Conservation (phyloP, 2,888 invertebrate species). For the Drosophila diplacantha region DNA sequence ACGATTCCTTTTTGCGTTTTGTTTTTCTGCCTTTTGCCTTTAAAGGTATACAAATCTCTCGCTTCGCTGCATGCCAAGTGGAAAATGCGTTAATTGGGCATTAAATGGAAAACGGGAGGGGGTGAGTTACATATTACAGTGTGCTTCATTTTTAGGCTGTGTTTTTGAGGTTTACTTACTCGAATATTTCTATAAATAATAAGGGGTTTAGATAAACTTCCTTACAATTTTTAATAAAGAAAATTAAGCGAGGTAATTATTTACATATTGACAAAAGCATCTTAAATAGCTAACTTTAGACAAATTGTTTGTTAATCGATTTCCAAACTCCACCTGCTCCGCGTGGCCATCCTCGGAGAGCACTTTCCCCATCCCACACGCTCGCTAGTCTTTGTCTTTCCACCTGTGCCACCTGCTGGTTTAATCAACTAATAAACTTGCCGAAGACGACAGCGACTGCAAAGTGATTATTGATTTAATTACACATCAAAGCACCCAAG, state of each 20-base stretch:
- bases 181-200: not conserved
- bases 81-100: conserved; percentile 69
- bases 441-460: conserved; percentile 18
- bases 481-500: conserved; percentile 64
- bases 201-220: no score
- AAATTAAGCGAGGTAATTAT: not conserved
- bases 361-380: not conserved
- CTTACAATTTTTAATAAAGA: not conserved
- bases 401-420: conserved; percentile 35
- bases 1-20: conserved; percentile 35
- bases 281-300: not conserved
- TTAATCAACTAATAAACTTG: conserved; percentile 51
- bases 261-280: not conserved
- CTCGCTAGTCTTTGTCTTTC: not conserved
- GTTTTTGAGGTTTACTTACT: not conserved
- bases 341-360: not conserved
- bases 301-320: conserved; percentile 6
- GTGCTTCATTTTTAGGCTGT: not conserved
- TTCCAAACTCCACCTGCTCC: conserved; percentile 1
- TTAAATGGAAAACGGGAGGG: conserved; percentile 51
- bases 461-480: conserved; percentile 71
- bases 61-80: conserved; percentile 61
- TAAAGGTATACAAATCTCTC: conserved; percentile 53
- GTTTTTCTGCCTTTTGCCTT: conserved; percentile 24
- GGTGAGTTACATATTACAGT: not conserved